phyloP scores from a whole-genome alignment of 2,888 invertebrate species.

The Lypha dubia region DNA sequence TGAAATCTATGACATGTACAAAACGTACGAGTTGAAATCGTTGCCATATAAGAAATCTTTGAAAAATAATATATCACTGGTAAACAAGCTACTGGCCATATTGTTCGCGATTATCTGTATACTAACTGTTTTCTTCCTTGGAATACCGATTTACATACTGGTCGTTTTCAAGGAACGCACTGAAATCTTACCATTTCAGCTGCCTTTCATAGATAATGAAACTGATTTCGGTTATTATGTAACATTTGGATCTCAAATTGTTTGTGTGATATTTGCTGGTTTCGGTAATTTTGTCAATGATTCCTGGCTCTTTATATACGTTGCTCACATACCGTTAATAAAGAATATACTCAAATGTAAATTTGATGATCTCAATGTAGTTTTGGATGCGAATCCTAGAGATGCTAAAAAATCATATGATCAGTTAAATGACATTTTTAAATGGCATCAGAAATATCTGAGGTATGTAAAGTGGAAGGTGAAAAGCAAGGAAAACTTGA shows the following conservation, averaged over 20 bases:
- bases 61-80: conserved; percentile 3
- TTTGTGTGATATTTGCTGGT: conserved; percentile 2
- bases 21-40: conserved; percentile 19
- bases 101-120: neutral
- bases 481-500: neutral
- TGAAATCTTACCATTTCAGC: neutral
- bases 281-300: conserved; percentile 51
- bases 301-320: conserved; percentile 16
- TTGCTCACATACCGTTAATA: conserved; percentile 45
- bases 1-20: conserved; percentile 39
- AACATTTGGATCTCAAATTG: conserved; percentile 1
- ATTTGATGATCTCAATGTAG: conserved; percentile 45
- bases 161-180: neutral
- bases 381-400: conserved; percentile 2
- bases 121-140: neutral
- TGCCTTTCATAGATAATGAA: conserved; percentile 13
- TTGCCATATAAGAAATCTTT: conserved; percentile 12
- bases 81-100: conserved; percentile 7
- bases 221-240: conserved; percentile 40
- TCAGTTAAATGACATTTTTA: conserved; percentile 39
- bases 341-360: conserved; percentile 59
- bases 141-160: conserved; percentile 13
- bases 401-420: conserved; percentile 3
- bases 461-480: conserved; percentile 20
- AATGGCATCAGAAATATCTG: conserved; percentile 60